Evolutionary conservation across 2,888 invertebrate species (phyloP), one percentile per base, ranked within the genome.

Genomic region (Tetranychus piercei): DNA sequence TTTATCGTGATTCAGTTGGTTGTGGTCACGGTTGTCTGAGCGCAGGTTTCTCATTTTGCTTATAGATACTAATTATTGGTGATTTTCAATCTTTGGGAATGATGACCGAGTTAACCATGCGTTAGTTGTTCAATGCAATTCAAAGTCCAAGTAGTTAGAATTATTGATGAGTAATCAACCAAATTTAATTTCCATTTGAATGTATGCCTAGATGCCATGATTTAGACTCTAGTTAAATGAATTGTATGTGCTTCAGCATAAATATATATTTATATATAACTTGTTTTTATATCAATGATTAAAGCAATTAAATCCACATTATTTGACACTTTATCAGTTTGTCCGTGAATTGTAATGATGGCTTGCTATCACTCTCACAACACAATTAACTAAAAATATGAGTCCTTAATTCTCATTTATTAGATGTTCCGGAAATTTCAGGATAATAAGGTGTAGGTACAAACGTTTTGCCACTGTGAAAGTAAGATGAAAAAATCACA

Each of bases 381-480:
- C 55, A 55, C 55, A 55, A 55, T 55, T 55, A 55, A 55, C 9
- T 34, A 55, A 55, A 55, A 55, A 55, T 55, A 55, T 55, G 55
- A 55, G 55, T 55, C 55, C 55, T 55, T 55, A 55, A 55, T 15
- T 55, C 55, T 55, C 55, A 55, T 55, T 55, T 55, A 55, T 55
- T 55, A 55, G 55, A 55, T 55, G 55, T 15, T 55, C 55, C 55
- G 55, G 55, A 15, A 15, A 55, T 55, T 55, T 55, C 55, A 55
- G 55, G 55, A 55, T 55, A 69, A 69, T 20, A 69, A 69, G 20
- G 69, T 23, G 34, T 69, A 69, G 69, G 69, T 23, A 69, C 69
- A 69, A 69, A 69, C 20, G 44, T 72, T 72, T 72, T 45, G 6
- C 44, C 72, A 44, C 71, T 20, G 55, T 55, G 45, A 72, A 65